Base-by-base conservation (phyloP, 2,797 vertebrate species). In the Phoxinus dragarum region DNA sequence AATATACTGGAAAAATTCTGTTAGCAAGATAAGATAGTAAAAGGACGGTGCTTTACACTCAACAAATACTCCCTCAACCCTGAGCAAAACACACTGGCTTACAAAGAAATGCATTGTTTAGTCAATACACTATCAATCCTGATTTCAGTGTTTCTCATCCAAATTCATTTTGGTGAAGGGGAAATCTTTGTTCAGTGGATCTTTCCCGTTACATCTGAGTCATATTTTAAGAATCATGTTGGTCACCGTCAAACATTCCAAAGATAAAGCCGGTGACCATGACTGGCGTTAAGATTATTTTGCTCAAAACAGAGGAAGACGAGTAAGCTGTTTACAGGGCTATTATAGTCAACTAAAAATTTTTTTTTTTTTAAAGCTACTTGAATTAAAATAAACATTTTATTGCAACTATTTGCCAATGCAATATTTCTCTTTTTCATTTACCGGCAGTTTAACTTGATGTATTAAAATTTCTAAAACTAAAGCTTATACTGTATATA, bases 201-300 rank as follows among this genome's bases (percentile, higher is more conserved):
- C 73, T 68, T 84, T 84, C 47, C 82, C 1, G 34, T 66, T 6
- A 68, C 27, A 14, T 36, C 59, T 38, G 59, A 68, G 86, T 84
- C 86, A 84, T 80, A 19, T 76, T 75, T 69, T 54, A 74, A 66
- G 86, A 84, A 59, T 44, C 10, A 59, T 87, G 69, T 31, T 61
- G 40, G 40, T 47, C 69, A 36, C 38, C 68, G 27, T 31, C 9
- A 49, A 52, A 31, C 14, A 73, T 84, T 80, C 47, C 75, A 72
- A 44, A 84, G 42, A 87, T 74, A 84, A 84, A 80, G 56, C 40
- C 42, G 4, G 71, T 83, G 59, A 71, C 67, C 44, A 59, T 61
- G 81, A 73, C 40, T 47, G 6, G 2, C 2, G 2, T 66, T 74
- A 23, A 47, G 21, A 83, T 40, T n/a, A 19, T 79, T 49, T 27